phyloP scores from a whole-genome alignment of 2,113 vertebrate genomes.

The Motacilla tschutschensis region DNA sequence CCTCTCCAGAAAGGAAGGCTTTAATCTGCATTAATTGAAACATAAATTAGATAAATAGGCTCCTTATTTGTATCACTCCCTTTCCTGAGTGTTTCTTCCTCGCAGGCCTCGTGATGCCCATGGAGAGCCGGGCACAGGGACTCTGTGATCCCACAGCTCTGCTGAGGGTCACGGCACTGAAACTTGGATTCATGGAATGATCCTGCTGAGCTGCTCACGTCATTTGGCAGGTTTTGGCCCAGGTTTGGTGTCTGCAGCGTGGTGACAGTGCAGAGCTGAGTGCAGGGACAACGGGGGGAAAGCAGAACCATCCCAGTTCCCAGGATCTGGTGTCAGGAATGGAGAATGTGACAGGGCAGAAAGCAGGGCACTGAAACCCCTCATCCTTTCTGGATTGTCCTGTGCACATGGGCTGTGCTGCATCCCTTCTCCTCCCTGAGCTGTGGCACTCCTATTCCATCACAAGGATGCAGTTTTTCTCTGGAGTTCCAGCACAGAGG shows the following conservation, averaged over 20 bases:
- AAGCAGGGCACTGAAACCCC: not conserved
- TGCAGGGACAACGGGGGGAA: not conserved
- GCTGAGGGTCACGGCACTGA: not conserved
- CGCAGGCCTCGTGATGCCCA: not conserved
- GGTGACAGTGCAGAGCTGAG: not conserved
- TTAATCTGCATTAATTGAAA: conserved; percentile 51
- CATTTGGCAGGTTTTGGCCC: rapidly evolving
- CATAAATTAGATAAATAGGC: conserved; percentile 23
- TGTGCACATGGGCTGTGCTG: rapidly evolving
- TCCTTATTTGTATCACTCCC: conserved; percentile 3
- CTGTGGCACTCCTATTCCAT: not conserved
- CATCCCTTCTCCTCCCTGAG: not conserved
- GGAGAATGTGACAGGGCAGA: not conserved
- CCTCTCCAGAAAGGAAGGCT: conserved; percentile 51
- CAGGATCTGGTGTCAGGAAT: not conserved
- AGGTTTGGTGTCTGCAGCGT: not conserved
- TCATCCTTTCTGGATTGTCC: not conserved
- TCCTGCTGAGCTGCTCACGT: not conserved
- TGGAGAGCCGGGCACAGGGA: not conserved
- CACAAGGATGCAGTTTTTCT: not conserved
- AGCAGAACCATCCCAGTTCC: not conserved
- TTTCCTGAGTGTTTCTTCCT: not conserved
- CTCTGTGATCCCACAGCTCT: not conserved
- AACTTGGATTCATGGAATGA: rapidly evolving
- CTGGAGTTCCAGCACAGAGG: not conserved